Evolutionary conservation across 1,140 invertebrate species (phyloP).

Genomic region (Papilio glaucus): DNA sequence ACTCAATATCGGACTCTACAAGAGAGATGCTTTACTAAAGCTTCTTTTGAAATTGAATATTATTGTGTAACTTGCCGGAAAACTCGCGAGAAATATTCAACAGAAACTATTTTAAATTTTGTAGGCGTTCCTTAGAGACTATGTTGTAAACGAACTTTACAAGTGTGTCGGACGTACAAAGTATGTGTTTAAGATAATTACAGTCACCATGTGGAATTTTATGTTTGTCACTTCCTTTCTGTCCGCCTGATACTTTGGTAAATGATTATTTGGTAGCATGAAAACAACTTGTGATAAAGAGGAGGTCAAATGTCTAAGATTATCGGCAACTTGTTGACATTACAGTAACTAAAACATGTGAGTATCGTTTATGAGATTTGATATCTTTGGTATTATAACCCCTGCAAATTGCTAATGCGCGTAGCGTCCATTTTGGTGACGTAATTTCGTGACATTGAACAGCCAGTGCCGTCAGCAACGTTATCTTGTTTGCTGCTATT

Average conservation of each 20-base stretch:
- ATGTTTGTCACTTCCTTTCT: too few relatives aligned
- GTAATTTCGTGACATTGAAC: too few relatives aligned
- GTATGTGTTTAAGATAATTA: neutral
- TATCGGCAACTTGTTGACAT: constrained; percentile 4
- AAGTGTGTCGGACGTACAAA: neutral
- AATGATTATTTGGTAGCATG: neutral
- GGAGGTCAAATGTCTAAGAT: neutral
- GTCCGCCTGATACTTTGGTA: neutral
- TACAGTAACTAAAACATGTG: neutral
- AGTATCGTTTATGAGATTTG: too few relatives aligned
- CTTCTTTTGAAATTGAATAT: constrained; percentile 23
- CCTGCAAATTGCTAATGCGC: too few relatives aligned
- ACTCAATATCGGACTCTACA: neutral
- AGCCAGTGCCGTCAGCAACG: too few relatives aligned
- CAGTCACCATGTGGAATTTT: too few relatives aligned
- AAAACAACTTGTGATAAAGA: neutral
- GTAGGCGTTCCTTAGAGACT: neutral
- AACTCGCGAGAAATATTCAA: constrained; percentile 7
- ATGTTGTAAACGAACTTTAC: too few relatives aligned
- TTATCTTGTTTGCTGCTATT: too few relatives aligned
- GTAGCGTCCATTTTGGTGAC: too few relatives aligned
- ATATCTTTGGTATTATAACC: too few relatives aligned
- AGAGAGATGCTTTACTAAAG: neutral
- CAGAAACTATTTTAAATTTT: constrained; percentile 6
- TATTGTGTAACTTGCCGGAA: constrained; percentile 12